Evolutionary conservation across 2,797 vertebrate genomes (phyloP), one percentile per base, ranked within the genome.

Genomic region (Chromobotia macracanthus): DNA sequence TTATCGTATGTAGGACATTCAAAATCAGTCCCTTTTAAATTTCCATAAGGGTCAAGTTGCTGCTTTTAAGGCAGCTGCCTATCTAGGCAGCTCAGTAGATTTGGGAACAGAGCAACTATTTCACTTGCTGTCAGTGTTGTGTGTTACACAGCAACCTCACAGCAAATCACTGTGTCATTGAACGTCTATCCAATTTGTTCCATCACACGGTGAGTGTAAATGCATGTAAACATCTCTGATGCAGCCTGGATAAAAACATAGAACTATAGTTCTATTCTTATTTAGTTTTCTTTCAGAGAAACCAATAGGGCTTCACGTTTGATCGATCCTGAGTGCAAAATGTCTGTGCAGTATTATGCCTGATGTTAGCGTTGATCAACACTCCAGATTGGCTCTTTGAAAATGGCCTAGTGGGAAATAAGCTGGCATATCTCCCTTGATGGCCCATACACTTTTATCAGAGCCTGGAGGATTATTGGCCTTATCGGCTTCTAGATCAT

Each of bases 301-400:
- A 88, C 77, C 75, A 68, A 51, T 44, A 80, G 80, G 70, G 87
- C 85, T 87, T 85, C 72, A 81, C 72, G 64, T 28, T 68, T 68
- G 86, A 87, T 91, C 87, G 87, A 90, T 91, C 86, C 82, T 74
- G 78, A 12, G 85, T 84, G 81, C 83, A 63, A 85, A 88, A 83
- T 76, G 83, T 63, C 75, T 75, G 84, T 87, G 87, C 84, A 86
- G 80, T 85, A 82, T 86, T 75, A 87, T 83, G 80, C 25, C 63
- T 77, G 71, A 79, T 18, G 44, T 74, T 75, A 25, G 23, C 6
- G 68, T 72, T 23, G 85, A 86, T 84, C 44, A 73, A 56, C 51
- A 41, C 51, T n/a, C 2, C 18, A 79, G 84, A 85, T 84, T 80
- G 77, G 73, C 64, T 81, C 76, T 82, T 73, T 51, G 77, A 58